Percentiles rank a stretch among this genome's conserved stretches.
Conservation (phyloP, 2,113 vertebrate species). For the Neotoma lepida region DNA sequence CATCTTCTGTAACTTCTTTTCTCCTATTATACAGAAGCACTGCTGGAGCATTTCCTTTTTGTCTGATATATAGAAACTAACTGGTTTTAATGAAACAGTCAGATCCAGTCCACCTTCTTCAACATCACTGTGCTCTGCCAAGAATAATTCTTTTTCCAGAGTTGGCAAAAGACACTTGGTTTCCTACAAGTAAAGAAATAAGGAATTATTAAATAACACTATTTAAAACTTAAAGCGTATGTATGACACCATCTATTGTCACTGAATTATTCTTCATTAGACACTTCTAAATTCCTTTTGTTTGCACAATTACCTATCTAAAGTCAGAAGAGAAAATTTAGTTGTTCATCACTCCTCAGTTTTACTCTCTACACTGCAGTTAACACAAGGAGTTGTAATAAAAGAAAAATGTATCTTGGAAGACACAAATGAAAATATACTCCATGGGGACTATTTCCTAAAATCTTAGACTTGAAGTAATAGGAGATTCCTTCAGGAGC, state of each 20-base stretch:
- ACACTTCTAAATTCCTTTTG: conserved; percentile 44
- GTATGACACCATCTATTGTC: neutral
- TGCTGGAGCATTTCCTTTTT: conserved; percentile 96
- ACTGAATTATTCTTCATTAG: conserved; percentile 42
- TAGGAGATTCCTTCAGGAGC: neutral
- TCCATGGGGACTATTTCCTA: neutral
- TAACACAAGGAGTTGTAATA: neutral
- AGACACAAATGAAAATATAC: conserved; percentile 3
- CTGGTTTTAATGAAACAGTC: conserved; percentile 91
- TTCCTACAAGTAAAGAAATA: conserved; percentile 85
- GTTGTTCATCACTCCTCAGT: neutral
- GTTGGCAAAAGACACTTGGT: conserved; percentile 83
- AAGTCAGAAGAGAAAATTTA: conserved; percentile 45
- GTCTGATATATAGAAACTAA: conserved; percentile 92
- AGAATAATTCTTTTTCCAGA: conserved; percentile 85
- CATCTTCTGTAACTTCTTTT: conserved; percentile 95
- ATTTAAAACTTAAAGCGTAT: neutral
- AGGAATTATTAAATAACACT: conserved; percentile 47
- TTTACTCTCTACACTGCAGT: conserved; percentile 8
- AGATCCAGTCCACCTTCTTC: conserved; percentile 97
- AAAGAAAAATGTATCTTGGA: neutral
- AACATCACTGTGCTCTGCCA: conserved; percentile 92
- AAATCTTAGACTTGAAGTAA: conserved; percentile 59
- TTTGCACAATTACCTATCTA: conserved; percentile 32
- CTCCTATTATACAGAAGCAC: conserved; percentile 94